Evolutionary conservation across 2,797 vertebrate species (phyloP), one percentile per base, ranked within the genome.

Genomic region (Petrocephalus sullivani): DNA sequence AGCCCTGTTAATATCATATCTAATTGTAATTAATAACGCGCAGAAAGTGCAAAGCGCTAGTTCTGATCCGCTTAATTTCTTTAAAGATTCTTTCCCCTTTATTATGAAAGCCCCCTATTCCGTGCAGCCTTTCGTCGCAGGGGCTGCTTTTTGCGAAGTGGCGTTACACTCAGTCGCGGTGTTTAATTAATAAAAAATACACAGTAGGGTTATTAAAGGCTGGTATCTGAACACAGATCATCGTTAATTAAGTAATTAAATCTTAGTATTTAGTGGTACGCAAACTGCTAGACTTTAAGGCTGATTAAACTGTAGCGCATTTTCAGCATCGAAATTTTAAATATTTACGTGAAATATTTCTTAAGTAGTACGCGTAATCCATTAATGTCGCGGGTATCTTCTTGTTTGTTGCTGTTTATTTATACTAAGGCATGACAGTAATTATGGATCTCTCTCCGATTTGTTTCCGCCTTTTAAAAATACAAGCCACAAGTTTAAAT

Each of bases 21-120:
- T 67, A 67, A 67, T 14, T 71, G 33, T 71, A 71, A 71, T 37
- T 71, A 71, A 10, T 71, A 83, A 54, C 19, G 49, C n/a, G 81
- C 21, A 83, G 58, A 58, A 33, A 56, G 16, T 33, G 28, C 64
- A 57, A 88, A 85, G 57, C 19, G 51, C 41, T 82, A 2, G 46
- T 83, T 83, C 41, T 49, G 8, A 83, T 41, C 78, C 49, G 21
- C 78, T 49, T 53, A 83, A 41, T 53, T 21, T 83, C 28, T 49
- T 49, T 61, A 87, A 82, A 86, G 37, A 60, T 54, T 28, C 28
- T 28, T 28, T 28, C 28, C 28, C 51, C 51, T 46, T 23, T 82
- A 78, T 89, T 82, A 78, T 87, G 67, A 83, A 89, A 87, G 71
- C 41, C 57, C 81, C 56, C 37, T 58, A 87, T 87, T 87, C 71